Evolutionary conservation across 2,888 invertebrate genomes (phyloP), one percentile per base, ranked within the genome.

Genomic region (Chrysomela aeneicollis): DNA sequence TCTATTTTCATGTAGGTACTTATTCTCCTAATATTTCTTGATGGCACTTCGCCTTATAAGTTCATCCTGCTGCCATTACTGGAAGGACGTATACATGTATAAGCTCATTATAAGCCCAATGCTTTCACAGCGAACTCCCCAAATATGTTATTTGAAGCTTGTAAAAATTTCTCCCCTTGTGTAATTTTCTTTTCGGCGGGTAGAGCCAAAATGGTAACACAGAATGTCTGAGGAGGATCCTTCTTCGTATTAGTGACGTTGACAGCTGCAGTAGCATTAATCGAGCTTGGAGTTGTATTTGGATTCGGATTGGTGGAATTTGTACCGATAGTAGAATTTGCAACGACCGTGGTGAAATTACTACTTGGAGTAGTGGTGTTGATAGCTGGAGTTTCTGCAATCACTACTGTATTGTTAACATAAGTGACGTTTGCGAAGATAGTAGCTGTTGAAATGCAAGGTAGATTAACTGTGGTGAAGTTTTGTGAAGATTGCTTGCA

Each of bases 401-500:
- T 67, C 26, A 75, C 69, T 9, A 76, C 61, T 5, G 71, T 73
- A 42, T 78, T 78, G 52, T 78, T 77, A 3, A 76, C 76, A 26
- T 68, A 74, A 17, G 70, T 72, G 9, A 78, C 63, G 60, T 73
- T 72, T 2, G 74, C 78, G 35, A 72, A 72, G 6, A 79, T 72
- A 37, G 76, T 73, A 1, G 79, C 78, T 4, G 75, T 79, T 0
- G 79, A 78, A 67, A 81, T 76, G 64, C 81, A 81, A 1, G 81
- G 81, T 52, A 80, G 74, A 21, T 69, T 72, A 9, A 80, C 68
- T 8, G 71, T 65, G 2, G 80, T 77, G 9, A 66, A 68, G 12
- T 77, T 77, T 1, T 69, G 66, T 4, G 74, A 68, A 6, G 68
- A 65, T 30, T 73, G 72, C 53, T 74, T 74, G 55, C 80, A 79